A percentile compares a stretch with the other conserved stretches of the same genome.
These are phyloP conservation scores for Epinephelus moara DNA, from an alignment of 2,113 vertebrate species.

Conservation along the genomic window DNA sequence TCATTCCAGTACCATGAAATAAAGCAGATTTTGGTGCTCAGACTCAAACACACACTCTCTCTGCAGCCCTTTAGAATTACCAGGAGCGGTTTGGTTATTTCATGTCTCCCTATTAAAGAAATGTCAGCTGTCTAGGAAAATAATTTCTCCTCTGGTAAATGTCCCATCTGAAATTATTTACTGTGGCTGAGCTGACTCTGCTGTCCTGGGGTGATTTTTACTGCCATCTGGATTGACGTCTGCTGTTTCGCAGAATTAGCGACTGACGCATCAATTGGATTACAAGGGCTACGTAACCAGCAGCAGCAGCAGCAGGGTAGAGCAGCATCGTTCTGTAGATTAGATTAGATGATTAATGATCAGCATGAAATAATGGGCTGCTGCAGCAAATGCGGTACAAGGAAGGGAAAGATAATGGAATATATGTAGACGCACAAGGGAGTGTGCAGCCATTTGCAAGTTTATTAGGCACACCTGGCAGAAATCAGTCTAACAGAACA, in stretches of 20 bases:
- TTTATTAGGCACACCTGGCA: neutral
- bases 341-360: constrained; percentile 60
- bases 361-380: constrained; percentile 27
- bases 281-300: constrained; percentile 47
- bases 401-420: neutral
- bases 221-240: constrained; percentile 69
- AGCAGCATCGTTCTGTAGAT: constrained; percentile 41
- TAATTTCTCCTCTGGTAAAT: neutral
- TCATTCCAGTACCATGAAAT: neutral
- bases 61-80: neutral
- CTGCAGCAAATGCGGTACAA: constrained; percentile 15
- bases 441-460: neutral
- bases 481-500: neutral
- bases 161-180: constrained; percentile 15
- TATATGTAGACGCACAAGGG: neutral
- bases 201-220: constrained; percentile 31
- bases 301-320: constrained; percentile 51
- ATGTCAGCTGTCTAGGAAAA: neutral
- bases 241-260: constrained; percentile 62
- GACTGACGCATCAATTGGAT: constrained; percentile 66
- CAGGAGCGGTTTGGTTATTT: neutral
- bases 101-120: neutral
- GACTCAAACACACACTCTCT: neutral
- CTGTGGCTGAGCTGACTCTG: constrained; percentile 6
- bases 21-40: neutral